Evolutionary conservation across 2,888 invertebrate genomes (phyloP).

Genomic region (Dione juno): DNA sequence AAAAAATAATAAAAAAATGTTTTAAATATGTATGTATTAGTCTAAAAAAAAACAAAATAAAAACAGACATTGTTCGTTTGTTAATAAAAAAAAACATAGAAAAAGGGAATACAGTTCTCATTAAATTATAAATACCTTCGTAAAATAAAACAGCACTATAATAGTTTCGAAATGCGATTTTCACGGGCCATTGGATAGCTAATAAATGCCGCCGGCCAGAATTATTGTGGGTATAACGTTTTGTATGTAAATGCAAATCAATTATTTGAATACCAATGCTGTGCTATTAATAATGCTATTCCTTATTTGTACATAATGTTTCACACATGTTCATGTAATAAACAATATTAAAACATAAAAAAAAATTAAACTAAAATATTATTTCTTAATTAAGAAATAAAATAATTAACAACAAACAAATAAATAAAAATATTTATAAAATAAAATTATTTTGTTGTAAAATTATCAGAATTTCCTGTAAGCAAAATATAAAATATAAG

Average conservation of each 20-base stretch:
- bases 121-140: slow-evolving; percentile 31
- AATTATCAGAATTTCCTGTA: too few relatives aligned
- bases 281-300: slow-evolving; percentile 1
- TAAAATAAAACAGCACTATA: slow-evolving; percentile 38
- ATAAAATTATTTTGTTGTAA: too few relatives aligned
- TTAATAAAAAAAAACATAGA: neutral
- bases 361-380: neutral
- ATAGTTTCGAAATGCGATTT: slow-evolving; percentile 45
- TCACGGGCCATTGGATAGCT: slow-evolving; percentile 42
- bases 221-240: slow-evolving; percentile 68
- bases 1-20: too few relatives aligned
- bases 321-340: neutral
- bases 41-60: neutral
- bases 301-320: neutral
- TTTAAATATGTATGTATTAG: too few relatives aligned
- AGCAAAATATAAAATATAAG: too few relatives aligned
- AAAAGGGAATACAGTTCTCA: neutral
- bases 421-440: too few relatives aligned
- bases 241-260: slow-evolving; percentile 73
- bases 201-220: slow-evolving; percentile 60
- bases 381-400: too few relatives aligned
- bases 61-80: neutral
- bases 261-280: slow-evolving; percentile 29
- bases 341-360: neutral
- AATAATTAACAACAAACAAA: too few relatives aligned